Evolutionary conservation across 2,113 vertebrate genomes (phyloP).

Genomic region (Lycocorax pyrrhopterus): DNA sequence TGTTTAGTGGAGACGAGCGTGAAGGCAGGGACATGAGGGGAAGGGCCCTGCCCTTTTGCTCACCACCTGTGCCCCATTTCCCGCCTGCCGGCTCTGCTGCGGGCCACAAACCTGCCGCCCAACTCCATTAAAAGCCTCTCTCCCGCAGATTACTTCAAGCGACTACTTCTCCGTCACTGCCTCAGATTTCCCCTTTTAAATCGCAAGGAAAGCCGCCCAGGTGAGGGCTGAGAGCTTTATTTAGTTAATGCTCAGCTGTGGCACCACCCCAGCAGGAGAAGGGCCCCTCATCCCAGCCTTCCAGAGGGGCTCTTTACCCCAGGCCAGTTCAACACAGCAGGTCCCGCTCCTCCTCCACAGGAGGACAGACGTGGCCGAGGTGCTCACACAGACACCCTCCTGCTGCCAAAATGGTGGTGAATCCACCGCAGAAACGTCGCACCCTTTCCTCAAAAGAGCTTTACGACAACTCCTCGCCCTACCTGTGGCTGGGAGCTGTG

Average conservation of each 20-base stretch:
- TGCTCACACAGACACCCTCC: neutral
- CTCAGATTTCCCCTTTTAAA: neutral
- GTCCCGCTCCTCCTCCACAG: fast-evolving
- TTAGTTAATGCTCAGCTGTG: neutral
- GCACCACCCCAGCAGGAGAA: neutral
- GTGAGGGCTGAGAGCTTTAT: neutral
- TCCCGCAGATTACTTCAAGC: neutral
- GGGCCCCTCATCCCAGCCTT: neutral
- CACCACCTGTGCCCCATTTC: neutral
- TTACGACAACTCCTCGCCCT: neutral
- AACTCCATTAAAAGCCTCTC: neutral
- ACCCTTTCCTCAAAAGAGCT: neutral
- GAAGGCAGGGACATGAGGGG: neutral
- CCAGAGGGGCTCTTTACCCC: neutral
- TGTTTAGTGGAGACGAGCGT: neutral
- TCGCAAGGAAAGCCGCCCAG: fast-evolving
- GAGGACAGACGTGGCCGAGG: fast-evolving
- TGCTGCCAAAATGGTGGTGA: neutral
- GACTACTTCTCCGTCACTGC: neutral
- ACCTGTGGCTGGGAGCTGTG: conserved; percentile 50
- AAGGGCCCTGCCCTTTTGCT: neutral
- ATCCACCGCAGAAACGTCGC: neutral
- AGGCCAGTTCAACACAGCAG: fast-evolving
- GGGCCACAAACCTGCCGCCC: neutral
- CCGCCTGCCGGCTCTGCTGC: fast-evolving